Base-by-base conservation (phyloP, 1,140 invertebrate genomes). In the Ectropis grisescens region DNA sequence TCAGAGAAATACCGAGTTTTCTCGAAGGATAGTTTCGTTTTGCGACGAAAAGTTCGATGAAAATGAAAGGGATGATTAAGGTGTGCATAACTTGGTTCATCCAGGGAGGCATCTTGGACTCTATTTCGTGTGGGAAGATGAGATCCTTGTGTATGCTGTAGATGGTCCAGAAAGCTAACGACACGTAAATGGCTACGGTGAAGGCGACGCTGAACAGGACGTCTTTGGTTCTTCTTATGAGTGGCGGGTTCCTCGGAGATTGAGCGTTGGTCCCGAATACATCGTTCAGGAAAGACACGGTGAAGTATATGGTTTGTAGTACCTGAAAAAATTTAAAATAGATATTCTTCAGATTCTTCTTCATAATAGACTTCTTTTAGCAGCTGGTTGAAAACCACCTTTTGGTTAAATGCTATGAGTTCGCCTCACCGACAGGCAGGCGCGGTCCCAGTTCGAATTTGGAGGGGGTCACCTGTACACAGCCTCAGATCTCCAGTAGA, bases 71-170 rank as follows among this genome's bases (percentile, higher is more conserved):
- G 52, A 91, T 81, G 26, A 94, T 89, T 44, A 89, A 88, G 0
- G 92, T 93, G 62, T 95, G 92, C 86, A 97, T 90, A 0, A 93
- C 81, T 78, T 97, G 95, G 71, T 98, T 98, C 2, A 96, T 64
- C 94, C 94, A 96, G 31, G 69, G 76, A 6, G 49, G 78, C 42
- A 61, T 64, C 37, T 91, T 88, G 22, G 85, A 80, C 59, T 95
- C 94, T 14, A 97, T 57, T 0, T 82, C 82, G 53, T 88, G 89
- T 0, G 96, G 95, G 61, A 95, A 91, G 26, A 80, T 75, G 0
- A 85, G 44, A 59, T 96, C 91, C 44, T 95, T 88, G 68, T 97
- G 92, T 11, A 97, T 82, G 16, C 85, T 81, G 83, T 93, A 96
- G 11, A 97, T 72, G 2, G 79, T 78, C 96, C 96, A 98, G 62